These are phyloP conservation scores for Siphamia tubifer DNA, from an alignment of 2,113 vertebrate genomes.

Conservation along the genomic window DNA sequence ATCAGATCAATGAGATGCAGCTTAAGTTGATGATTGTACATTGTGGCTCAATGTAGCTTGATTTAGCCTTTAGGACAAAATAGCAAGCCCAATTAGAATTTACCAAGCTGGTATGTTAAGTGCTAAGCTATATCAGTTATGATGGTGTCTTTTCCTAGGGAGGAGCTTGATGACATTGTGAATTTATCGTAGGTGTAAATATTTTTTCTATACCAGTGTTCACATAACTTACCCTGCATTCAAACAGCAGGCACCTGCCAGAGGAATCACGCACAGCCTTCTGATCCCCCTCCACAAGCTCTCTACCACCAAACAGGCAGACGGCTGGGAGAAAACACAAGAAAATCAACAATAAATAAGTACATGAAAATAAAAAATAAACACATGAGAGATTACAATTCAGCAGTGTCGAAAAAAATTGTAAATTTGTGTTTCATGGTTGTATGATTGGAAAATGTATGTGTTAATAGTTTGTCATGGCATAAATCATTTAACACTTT, in stretches of 20 bases:
- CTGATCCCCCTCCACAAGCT: conserved; percentile 90
- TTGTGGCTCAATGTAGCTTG: neutral
- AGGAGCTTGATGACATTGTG: neutral
- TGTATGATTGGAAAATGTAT: neutral
- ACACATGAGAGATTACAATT: neutral
- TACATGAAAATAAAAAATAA: neutral
- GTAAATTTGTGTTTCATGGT: neutral
- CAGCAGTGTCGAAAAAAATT: neutral
- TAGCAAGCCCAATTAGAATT: conserved; percentile 8
- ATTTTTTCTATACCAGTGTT: neutral
- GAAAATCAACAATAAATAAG: conserved; percentile 15
- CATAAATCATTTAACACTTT: no score
- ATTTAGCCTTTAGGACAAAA: conserved; percentile 10
- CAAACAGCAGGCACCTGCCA: conserved; percentile 91
- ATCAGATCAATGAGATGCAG: conserved; percentile 26
- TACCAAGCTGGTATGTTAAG: conserved; percentile 22
- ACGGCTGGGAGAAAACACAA: conserved; percentile 78
- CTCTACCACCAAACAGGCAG: conserved; percentile 89
- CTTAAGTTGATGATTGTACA: neutral
- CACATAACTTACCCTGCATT: conserved; percentile 89
- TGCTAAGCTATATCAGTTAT: conserved; percentile 5
- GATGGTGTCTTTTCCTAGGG: neutral
- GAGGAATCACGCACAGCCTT: conserved; percentile 87
- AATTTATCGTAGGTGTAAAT: neutral
- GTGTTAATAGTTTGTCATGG: no score